These are phyloP conservation scores for Chinchilla lanigera DNA, from an alignment of 2,113 vertebrate species.

Conservation along the genomic window DNA sequence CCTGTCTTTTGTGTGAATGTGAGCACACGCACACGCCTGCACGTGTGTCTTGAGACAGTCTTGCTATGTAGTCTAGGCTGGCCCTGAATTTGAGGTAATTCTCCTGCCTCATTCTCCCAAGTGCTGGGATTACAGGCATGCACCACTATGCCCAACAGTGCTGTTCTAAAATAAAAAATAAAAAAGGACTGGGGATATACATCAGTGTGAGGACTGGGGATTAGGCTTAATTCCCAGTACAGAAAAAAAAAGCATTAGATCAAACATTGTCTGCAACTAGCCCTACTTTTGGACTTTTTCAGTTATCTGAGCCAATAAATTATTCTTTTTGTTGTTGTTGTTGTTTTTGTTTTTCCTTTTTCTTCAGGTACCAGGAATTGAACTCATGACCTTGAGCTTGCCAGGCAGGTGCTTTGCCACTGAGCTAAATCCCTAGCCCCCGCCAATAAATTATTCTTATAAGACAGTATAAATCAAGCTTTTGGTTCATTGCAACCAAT, in stretches of 20 bases:
- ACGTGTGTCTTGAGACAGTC: background rate
- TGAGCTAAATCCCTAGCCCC: too few species aligned
- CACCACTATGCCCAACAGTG: background rate
- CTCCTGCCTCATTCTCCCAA: background rate
- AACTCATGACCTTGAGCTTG: too few species aligned
- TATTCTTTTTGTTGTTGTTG: too few species aligned
- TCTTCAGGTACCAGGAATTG: too few species aligned
- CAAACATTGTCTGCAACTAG: background rate
- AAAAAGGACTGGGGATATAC: background rate
- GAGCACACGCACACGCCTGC: too few species aligned
- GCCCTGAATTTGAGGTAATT: background rate
- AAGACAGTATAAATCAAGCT: slow-evolving; percentile 14
- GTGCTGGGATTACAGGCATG: background rate
- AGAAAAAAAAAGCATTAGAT: background rate
- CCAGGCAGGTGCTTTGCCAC: too few species aligned
- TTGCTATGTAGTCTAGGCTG: background rate
- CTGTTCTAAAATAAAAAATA: background rate
- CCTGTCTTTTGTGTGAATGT: background rate
- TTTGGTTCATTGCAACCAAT: slow-evolving; percentile 12
- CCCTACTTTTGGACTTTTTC: background rate
- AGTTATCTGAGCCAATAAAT: slow-evolving; percentile 17
- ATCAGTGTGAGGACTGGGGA: background rate
- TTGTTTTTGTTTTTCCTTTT: too few species aligned
- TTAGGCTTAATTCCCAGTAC: background rate
- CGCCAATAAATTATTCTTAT: slow-evolving; percentile 46